These are phyloP conservation scores for Tetanocera ferruginea DNA, from an alignment of 2,888 invertebrate species.

Conservation along the genomic window DNA sequence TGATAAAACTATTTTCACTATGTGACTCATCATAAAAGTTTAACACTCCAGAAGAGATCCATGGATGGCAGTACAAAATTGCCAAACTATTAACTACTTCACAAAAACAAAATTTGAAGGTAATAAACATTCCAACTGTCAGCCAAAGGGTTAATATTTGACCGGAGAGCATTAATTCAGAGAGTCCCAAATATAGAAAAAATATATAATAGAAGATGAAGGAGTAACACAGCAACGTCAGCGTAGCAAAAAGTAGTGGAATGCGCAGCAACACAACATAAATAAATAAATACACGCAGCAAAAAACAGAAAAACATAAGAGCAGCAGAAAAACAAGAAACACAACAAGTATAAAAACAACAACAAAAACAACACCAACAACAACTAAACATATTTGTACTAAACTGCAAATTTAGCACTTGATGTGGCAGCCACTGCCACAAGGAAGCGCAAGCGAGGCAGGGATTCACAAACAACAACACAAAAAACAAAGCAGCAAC, in stretches of 20 bases:
- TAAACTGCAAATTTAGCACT: slow-evolving; percentile 20
- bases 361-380: not conserved
- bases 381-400: slow-evolving; percentile 21
- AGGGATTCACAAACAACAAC: not conserved
- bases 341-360: not conserved
- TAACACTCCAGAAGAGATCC: too few relatives aligned
- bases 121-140: not conserved
- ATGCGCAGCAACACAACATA: slow-evolving; percentile 48
- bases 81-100: not conserved
- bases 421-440: not conserved
- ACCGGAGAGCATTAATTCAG: not conserved
- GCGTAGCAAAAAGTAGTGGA: slow-evolving; percentile 41
- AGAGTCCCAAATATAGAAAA: not conserved
- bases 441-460: not conserved
- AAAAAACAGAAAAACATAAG: not conserved
- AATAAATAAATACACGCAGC: slow-evolving; percentile 41
- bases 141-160: not conserved
- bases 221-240: not conserved
- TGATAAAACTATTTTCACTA: too few relatives aligned
- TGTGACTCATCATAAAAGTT: too few relatives aligned
- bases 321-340: slow-evolving; percentile 24
- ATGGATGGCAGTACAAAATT: too few relatives aligned
- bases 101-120: not conserved
- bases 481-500: not conserved
- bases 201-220: not conserved